Evolutionary conservation across 2,888 invertebrate genomes (phyloP).

Genomic region (Physocephala rufipes): DNA sequence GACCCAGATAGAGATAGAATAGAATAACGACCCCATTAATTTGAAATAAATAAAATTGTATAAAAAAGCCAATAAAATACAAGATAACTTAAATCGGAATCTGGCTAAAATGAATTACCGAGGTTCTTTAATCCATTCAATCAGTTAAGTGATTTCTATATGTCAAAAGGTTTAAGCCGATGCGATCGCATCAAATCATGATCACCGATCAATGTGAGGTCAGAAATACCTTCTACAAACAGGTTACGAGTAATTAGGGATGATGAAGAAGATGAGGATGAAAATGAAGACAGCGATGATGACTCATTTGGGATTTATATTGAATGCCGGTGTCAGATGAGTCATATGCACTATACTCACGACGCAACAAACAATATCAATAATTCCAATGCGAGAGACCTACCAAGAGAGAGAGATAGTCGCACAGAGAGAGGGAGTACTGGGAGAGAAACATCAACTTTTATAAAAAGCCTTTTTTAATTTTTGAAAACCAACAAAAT

Average conservation of each 20-base stretch:
- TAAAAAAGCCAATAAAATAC: no score
- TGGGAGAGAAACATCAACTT: neutral
- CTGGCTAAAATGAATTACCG: no score
- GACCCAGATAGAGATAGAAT: no score
- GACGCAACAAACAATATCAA: neutral
- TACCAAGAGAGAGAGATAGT: neutral
- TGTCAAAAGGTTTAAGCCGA: neutral
- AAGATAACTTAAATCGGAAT: no score
- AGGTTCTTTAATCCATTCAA: neutral
- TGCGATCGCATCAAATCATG: constrained; percentile 2
- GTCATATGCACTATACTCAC: neutral
- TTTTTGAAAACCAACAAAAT: no score
- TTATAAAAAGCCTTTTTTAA: no score
- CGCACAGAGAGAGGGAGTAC: neutral
- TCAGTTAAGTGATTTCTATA: neutral
- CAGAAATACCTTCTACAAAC: constrained; percentile 20
- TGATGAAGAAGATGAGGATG: constrained; percentile 15
- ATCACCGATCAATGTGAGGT: constrained; percentile 26
- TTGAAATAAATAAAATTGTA: no score
- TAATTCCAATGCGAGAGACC: neutral
- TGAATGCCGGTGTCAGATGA: constrained; percentile 19
- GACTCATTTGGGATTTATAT: neutral
- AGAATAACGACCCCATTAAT: no score
- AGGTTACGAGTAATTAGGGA: neutral
- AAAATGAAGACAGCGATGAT: constrained; percentile 6